Conservation (phyloP, 2,888 invertebrate species). For the Yponomeuta plumbellus region DNA sequence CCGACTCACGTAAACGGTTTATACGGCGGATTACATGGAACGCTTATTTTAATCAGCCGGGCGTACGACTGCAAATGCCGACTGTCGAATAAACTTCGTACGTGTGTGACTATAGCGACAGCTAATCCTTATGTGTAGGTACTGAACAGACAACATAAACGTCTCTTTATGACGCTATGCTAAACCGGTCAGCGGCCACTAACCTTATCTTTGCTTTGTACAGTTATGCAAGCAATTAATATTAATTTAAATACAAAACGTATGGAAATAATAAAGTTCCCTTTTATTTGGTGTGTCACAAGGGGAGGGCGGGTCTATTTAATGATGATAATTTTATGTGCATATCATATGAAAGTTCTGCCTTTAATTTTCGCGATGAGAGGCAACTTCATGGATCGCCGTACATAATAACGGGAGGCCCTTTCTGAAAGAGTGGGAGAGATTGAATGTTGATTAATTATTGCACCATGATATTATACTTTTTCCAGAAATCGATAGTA, state of each 20-base stretch:
- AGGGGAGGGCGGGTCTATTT: background rate
- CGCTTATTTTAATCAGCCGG: constrained; percentile 59
- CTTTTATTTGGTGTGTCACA: background rate
- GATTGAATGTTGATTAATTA: background rate
- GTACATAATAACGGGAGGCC: too few relatives aligned
- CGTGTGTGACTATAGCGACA: background rate
- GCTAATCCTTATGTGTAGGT: background rate
- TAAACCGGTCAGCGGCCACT: background rate
- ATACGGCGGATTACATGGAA: constrained; percentile 53
- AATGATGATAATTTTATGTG: background rate
- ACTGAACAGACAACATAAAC: background rate
- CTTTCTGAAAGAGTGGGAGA: background rate
- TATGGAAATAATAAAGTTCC: background rate
- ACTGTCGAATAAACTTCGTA: constrained; percentile 7
- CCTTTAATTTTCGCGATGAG: background rate
- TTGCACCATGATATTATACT: background rate
- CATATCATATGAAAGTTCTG: background rate
- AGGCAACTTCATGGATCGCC: background rate
- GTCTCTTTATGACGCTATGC: background rate
- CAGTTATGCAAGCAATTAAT: background rate
- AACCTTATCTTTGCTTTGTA: background rate
- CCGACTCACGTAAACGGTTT: constrained; percentile 57
- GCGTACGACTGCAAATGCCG: constrained; percentile 24
- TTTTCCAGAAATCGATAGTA: background rate
- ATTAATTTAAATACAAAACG: background rate